Conservation (phyloP, 2,888 invertebrate genomes). For the Notodonta dromedarius region DNA sequence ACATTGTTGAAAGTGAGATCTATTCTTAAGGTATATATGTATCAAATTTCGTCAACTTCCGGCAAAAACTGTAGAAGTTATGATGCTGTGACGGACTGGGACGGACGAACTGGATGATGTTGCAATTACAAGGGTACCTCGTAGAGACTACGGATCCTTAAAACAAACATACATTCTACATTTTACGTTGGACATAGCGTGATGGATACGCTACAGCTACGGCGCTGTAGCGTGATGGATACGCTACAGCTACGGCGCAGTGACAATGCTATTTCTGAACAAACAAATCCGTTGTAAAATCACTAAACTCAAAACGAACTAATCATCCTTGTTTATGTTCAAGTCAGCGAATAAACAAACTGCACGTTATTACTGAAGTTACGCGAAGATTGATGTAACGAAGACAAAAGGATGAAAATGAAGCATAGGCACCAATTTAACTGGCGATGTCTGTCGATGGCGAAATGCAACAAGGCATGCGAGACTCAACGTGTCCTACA, state of each 20-base stretch:
- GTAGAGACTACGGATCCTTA: too few relatives aligned
- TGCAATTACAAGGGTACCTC: too few relatives aligned
- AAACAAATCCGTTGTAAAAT: background rate
- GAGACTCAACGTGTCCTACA: background rate
- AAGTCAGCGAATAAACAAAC: background rate
- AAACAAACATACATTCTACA: too few relatives aligned
- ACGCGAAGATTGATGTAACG: background rate
- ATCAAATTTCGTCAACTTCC: too few relatives aligned
- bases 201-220: background rate
- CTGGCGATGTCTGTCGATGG: background rate
- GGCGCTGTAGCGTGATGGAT: background rate
- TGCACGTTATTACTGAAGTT: background rate
- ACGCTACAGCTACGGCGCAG: background rate
- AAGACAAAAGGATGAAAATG: constrained; percentile 1
- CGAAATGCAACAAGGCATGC: constrained; percentile 4
- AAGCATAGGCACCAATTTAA: background rate
- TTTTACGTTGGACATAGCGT: background rate
- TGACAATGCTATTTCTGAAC: constrained; percentile 3
- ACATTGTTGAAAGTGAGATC: too few relatives aligned
- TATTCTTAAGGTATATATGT: too few relatives aligned
- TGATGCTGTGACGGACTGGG: too few relatives aligned
- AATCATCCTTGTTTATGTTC: constrained; percentile 1
- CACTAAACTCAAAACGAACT: background rate
- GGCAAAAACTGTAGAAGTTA: too few relatives aligned
- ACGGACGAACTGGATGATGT: too few relatives aligned